Percentiles rank a stretch among this genome's conserved stretches.
phyloP scores from a whole-genome alignment of 1,140 invertebrate species.

The Melitaea cinxia region DNA sequence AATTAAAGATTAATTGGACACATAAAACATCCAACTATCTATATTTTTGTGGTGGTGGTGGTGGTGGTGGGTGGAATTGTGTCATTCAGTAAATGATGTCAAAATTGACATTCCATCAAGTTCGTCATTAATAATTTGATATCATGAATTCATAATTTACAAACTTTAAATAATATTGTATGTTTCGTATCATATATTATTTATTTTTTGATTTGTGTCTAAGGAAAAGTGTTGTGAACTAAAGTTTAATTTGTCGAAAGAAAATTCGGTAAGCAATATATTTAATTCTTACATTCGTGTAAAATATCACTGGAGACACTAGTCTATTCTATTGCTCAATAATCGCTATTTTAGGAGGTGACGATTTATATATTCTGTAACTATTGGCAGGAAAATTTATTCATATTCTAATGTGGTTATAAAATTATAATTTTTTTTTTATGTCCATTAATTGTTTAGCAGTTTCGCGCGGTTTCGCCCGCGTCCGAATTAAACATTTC shows the following conservation, averaged over 20 bases:
- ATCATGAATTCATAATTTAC: background rate
- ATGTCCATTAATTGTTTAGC: background rate
- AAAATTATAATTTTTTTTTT: background rate
- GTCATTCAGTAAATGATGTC: background rate
- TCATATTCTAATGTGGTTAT: background rate
- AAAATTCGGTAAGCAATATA: constrained; percentile 14
- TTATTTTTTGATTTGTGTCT: background rate
- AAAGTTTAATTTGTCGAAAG: background rate
- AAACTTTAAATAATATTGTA: background rate
- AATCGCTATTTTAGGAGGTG: constrained; percentile 72
- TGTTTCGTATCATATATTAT: background rate
- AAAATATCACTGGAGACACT: constrained; percentile 25
- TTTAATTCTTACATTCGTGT: constrained; percentile 9
- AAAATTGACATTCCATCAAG: constrained; percentile 4
- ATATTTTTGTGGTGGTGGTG: too few species aligned
- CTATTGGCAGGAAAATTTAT: background rate
- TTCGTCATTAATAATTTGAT: constrained; percentile 10
- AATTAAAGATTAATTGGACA: too few species aligned
- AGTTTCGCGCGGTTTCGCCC: background rate
- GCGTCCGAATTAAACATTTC: background rate
- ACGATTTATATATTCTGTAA: constrained; percentile 33
- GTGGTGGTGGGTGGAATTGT: background rate
- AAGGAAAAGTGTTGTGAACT: background rate
- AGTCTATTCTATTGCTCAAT: constrained; percentile 41
- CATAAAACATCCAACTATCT: too few species aligned